These are phyloP conservation scores for Leucoraja erinaceus DNA, from an alignment of 2,113 vertebrate genomes.

Conservation along the genomic window DNA sequence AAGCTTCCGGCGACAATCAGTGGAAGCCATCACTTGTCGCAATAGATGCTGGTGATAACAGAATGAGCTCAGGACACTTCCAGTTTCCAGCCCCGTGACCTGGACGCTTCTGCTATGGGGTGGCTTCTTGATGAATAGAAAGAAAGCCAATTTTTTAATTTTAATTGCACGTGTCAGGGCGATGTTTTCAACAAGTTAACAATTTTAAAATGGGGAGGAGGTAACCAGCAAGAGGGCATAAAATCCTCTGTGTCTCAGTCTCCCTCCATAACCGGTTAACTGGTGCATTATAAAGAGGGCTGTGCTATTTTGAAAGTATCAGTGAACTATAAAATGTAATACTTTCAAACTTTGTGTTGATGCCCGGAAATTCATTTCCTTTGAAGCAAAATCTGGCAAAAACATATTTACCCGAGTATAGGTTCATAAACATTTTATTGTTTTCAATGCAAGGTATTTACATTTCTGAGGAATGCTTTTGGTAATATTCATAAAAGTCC, in stretches of 20 bases:
- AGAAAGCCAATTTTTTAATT: background rate
- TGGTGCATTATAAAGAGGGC: constrained; percentile 29
- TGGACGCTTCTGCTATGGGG: no score
- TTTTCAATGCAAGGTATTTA: background rate
- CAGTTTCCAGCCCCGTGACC: no score
- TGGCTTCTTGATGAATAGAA: background rate
- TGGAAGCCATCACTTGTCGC: no score
- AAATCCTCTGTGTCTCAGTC: background rate
- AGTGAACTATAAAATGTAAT: background rate
- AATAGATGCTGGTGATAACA: no score
- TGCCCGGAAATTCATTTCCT: background rate
- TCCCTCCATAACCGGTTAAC: background rate
- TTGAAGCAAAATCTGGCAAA: background rate
- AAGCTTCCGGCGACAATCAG: no score
- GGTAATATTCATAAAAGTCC: background rate
- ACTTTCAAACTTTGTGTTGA: background rate
- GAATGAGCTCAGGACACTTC: no score
- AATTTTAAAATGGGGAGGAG: background rate
- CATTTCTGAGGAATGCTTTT: background rate
- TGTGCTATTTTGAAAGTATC: constrained; percentile 27
- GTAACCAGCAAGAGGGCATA: background rate
- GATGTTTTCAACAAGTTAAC: constrained; percentile 17
- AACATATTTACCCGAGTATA: background rate
- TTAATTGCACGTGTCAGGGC: background rate
- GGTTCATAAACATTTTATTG: background rate